Evolutionary conservation across 2,113 vertebrate species (phyloP), one percentile per base, ranked within the genome.

Genomic region (Gobiocypris rarus): DNA sequence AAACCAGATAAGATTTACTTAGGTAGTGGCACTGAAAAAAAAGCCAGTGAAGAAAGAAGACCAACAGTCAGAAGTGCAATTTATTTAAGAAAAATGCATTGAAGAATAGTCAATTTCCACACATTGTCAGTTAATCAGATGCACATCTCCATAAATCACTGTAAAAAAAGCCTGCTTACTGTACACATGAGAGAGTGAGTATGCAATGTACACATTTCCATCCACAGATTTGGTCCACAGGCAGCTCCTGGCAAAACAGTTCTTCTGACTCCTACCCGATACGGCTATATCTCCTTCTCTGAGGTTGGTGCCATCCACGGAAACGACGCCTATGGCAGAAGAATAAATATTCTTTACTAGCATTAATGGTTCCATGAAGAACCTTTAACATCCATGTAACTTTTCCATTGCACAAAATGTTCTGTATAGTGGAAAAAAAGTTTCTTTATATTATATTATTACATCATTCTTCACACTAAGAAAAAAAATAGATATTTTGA

Each of bases 181-280:
- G 84, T 93, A 93, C 3, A 90, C 83, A 74, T 89, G 4, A 3
- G 90, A 94, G 56, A 94, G 82, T 1, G 15, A 86, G 75, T 92
- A 95, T 15, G 91, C 78, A 52, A 93, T 81, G 38, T 93, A 95
- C 50, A 94, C 92, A 43, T 93, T 91, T 89, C 94, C 91, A 70
- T 95, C 90, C 84, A 90, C 91, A 52, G 92, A 95, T 84, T 93
- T 93, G 61, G 91, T 83, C 92, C 93, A 94, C 82, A 92, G 89
- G 76, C 92, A 94, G 85, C 89, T 94, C 31, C 88, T 91, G 41
- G 91, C 93, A 10, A 94, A 92, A 88, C 95, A 95, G 65, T 86
- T 83, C 24, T 59, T 93, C 70, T 93, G 84, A 78, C 87, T 92
- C 78, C 89, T 84, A 17, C 90, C 88, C 24, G 90, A 93, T 4